Evolutionary conservation across 2,888 invertebrate species (phyloP), one percentile per base, ranked within the genome.

Genomic region (Coelinius sp.): DNA sequence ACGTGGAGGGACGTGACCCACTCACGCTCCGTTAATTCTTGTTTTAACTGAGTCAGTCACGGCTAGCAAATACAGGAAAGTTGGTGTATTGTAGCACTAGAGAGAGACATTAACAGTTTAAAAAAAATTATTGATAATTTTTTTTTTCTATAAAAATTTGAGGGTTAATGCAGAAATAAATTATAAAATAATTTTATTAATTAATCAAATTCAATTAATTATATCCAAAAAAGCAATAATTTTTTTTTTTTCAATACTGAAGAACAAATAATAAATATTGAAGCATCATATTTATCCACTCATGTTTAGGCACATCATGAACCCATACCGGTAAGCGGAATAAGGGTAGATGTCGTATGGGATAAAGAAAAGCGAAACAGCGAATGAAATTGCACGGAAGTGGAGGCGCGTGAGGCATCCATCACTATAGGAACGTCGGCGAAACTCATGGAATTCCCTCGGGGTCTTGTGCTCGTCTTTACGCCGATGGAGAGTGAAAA

Each of bases 361-460:
- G 62, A 52, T 49, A 72, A 66, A 73, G 38, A 66, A 67, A 62
- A 67, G 63, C 44, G 31, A 63, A 65, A 66, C 65, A 74, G 73
- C 71, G 75, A 75, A 77, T 70, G 73, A 76, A 75, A 78, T 76
- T 76, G 70, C 66, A 73, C 59, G 69, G 59, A 78, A 74, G 75
- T 31, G 56, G 38, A 76, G 72, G 67, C 77, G 68, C 70, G 76
- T 63, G 76, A 76, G 76, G 77, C 79, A 81, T 81, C 81, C 80
- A 81, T 83, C 81, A 80, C 79, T 78, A 78, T 77, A 73, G 74
- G 73, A 80, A 79, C 75, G 78, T 75, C 77, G 73, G 76, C 72
- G 75, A 52, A 72, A 72, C 69, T 75, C 73, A 68, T 72, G 75
- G 70, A 70, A 71, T 67, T 70, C 77, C 75, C 78, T 52, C 24